Percentiles rank a stretch among this genome's conserved stretches.
Conservation (phyloP, 2,113 vertebrate genomes). For the Equus quagga region DNA sequence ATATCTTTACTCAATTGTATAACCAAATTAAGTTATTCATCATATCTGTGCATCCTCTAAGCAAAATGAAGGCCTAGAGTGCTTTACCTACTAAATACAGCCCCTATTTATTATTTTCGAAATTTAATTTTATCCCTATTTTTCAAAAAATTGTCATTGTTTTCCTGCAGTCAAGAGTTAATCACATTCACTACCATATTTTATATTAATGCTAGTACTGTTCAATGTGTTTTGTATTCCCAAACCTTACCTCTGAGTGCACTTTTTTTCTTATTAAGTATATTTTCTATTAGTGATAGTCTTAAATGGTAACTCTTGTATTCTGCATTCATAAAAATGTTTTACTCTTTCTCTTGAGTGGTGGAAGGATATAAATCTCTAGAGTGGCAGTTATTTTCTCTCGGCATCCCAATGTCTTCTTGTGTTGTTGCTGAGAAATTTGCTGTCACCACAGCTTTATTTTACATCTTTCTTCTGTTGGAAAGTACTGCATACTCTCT, state of each 20-base stretch:
- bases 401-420: not conserved
- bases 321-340: not conserved
- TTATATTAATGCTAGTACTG: not conserved
- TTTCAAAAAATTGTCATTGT: not conserved
- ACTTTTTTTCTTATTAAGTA: not conserved
- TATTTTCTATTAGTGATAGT: not conserved
- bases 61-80: too few relatives aligned
- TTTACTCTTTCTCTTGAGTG: not conserved
- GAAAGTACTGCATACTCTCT: not conserved
- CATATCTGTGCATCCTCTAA: not conserved
- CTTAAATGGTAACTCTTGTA: not conserved
- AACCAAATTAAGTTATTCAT: not conserved
- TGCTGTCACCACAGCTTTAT: not conserved
- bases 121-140: not conserved
- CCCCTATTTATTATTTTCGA: not conserved
- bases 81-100: not conserved
- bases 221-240: not conserved
- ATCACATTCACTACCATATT: not conserved
- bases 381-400: not conserved
- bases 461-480: not conserved
- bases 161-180: not conserved
- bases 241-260: not conserved
- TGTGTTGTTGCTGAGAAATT: not conserved
- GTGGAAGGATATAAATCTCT: not conserved
- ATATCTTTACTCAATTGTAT: not conserved